These are phyloP conservation scores for Otocyon megalotis DNA, from an alignment of 2,113 vertebrate genomes.

Conservation along the genomic window DNA sequence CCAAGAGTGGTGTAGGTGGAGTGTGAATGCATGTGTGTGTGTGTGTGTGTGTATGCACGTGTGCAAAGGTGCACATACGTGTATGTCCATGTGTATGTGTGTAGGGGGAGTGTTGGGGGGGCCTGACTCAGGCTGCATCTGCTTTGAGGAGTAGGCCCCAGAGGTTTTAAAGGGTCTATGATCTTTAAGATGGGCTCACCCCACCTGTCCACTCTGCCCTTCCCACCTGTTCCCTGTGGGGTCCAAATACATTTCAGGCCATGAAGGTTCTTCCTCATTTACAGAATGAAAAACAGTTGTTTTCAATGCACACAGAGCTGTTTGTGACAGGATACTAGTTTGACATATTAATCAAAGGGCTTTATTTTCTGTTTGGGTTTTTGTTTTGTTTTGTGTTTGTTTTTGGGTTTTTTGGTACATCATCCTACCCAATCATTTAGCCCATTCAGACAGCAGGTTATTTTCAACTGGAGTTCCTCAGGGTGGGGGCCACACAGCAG, in stretches of 20 bases:
- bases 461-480: neutral
- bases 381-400: too few species aligned
- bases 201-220: too few species aligned
- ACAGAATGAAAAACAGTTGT: neutral
- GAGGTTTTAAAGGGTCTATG: neutral
- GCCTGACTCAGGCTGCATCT: neutral
- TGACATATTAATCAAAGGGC: neutral
- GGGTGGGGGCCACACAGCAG: neutral
- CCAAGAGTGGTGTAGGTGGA: neutral
- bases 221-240: neutral
- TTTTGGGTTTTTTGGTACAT: neutral
- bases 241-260: neutral
- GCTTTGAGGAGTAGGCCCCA: neutral
- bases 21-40: too few species aligned
- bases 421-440: neutral
- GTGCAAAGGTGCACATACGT: too few species aligned
- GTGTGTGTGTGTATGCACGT: rapidly evolving
- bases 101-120: too few species aligned
- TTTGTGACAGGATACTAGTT: neutral
- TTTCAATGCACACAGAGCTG: neutral
- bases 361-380: neutral
- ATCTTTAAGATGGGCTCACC: neutral
- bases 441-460: neutral
- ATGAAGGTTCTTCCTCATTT: neutral
- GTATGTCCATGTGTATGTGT: neutral